phyloP scores from a whole-genome alignment of 2,888 invertebrate genomes.

The Perithous albicinctus region DNA sequence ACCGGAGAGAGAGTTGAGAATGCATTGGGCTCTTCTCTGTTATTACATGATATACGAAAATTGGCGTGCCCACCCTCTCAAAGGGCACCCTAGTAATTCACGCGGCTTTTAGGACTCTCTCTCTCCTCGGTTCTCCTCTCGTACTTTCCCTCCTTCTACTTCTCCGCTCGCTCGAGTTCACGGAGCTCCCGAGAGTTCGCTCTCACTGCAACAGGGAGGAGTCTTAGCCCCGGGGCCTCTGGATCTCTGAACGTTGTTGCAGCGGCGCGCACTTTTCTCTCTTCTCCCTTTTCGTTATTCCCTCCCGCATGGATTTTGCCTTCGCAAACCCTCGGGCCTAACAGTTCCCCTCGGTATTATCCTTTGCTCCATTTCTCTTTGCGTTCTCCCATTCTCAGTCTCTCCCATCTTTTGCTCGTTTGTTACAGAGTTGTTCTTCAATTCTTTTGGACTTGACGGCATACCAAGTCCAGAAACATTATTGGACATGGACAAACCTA shows the following conservation, averaged over 20 bases:
- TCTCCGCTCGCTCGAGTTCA: conserved; percentile 26
- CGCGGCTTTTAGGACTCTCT: conserved; percentile 61
- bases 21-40: conserved; percentile 74
- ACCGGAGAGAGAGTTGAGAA: conserved; percentile 24
- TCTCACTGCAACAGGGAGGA: conserved; percentile 43
- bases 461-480: too few relatives aligned
- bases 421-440: neutral
- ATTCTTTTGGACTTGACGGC: conserved; percentile 5
- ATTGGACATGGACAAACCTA: too few relatives aligned
- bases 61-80: conserved; percentile 79
- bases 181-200: conserved; percentile 49
- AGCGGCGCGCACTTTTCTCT: conserved; percentile 19
- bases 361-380: conserved; percentile 34
- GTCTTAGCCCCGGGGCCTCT: conserved; percentile 37
- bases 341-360: neutral
- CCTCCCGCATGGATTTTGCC: conserved; percentile 21
- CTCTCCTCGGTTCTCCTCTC: conserved; percentile 12
- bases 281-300: conserved; percentile 36
- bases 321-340: conserved; percentile 7
- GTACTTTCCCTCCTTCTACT: neutral
- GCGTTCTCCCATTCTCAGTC: conserved; percentile 14
- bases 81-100: conserved; percentile 73
- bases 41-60: conserved; percentile 84
- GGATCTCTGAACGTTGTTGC: conserved; percentile 21
- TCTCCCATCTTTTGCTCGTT: conserved; percentile 37